Evolutionary conservation across 2,888 invertebrate species (phyloP), one percentile per base, ranked within the genome.

Genomic region (Drosophila hawaiiensis): DNA sequence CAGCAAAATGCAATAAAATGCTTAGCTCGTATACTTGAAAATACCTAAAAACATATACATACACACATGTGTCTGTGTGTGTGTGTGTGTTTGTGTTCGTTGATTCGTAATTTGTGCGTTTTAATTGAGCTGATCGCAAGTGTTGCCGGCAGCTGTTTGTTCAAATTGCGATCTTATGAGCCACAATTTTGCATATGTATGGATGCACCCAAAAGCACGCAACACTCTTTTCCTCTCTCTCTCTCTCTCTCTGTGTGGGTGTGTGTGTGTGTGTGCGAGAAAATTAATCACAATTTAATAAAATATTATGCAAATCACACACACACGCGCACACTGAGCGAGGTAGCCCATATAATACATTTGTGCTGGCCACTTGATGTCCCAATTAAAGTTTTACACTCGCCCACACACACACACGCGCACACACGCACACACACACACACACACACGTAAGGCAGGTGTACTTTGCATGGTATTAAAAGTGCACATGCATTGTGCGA

Each of bases 251-350:
- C 19, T 2, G 12, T 3, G 2, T 25, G 25, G 19, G n/a, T 10
- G 53, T 22, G 70, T 25, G 25, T 2, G 19, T 3, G 1, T 25
- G 25, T 25, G n/a, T 9, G 28, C 4, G 56, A 22, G 53, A 62
- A 88, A 88, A 85, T 85, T 90, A 85, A 85, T 85, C 90, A 88
- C 72, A 85, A 90, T 90, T 85, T 88, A 85, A 85, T 85, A 88
- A 90, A 90, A 88, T 90, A 88, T 85, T 90, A 90, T 90, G 75
- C 76, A 73, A 80, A 69, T 74, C 59, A 68, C 58, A 68, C 47
- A 67, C 68, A 68, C 14, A 6, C 6, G 4, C 39, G 4, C 43
- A 65, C 68, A 68, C 14, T 25, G 19, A 25, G 53, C 49, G 50
- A 39, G 53, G 78, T 67, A 71, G 54, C 65, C 73, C 68, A 59